phyloP scores from a whole-genome alignment of 2,113 vertebrate species.

The Eonycteris spelaea region DNA sequence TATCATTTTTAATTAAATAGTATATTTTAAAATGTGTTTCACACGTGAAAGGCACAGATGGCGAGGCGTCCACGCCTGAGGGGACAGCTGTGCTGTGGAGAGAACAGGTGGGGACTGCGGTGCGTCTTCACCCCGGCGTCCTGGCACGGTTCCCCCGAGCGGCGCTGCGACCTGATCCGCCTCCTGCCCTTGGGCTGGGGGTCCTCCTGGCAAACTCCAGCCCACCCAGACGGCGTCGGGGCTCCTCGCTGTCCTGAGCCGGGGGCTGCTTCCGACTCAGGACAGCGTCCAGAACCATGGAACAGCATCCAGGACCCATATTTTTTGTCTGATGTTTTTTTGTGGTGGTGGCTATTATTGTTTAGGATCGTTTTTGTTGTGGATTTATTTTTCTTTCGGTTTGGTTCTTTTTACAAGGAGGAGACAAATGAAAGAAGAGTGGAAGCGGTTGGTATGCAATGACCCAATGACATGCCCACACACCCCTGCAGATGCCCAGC shows the following conservation, averaged over 20 bases:
- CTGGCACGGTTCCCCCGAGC: not conserved
- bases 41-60: constrained; percentile 48
- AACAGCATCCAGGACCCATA: not conserved
- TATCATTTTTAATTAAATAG: constrained; percentile 66
- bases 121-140: not conserved
- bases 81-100: constrained; percentile 39
- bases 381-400: not conserved
- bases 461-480: not conserved
- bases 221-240: not conserved
- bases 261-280: not conserved
- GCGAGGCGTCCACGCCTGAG: not conserved
- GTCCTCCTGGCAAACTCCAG: not conserved
- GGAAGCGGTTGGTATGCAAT: not conserved
- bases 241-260: not conserved
- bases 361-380: not conserved
- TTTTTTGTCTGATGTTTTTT: not conserved
- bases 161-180: not conserved
- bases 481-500: not conserved
- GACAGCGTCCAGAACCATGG: not conserved
- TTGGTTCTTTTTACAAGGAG: not conserved
- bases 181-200: not conserved
- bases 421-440: not conserved
- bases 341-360: not conserved
- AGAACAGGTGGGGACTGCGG: not conserved
- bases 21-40: constrained; percentile 46